Percentiles rank a stretch among this genome's conserved stretches.
These are phyloP conservation scores for Xiphydria camelus DNA, from an alignment of 2,888 invertebrate species.

Conservation along the genomic window DNA sequence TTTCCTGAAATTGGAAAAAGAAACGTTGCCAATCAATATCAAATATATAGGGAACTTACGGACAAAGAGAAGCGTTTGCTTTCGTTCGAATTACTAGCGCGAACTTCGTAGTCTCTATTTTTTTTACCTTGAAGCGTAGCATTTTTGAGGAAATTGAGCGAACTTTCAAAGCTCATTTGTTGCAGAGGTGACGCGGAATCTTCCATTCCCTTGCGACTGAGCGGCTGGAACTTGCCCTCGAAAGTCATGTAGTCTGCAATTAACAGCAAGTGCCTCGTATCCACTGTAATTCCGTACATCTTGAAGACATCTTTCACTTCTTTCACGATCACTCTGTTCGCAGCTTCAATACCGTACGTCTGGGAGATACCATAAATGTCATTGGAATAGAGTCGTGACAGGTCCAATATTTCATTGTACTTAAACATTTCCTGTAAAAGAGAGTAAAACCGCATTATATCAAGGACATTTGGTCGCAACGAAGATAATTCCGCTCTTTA, in stretches of 20 bases:
- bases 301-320: slow-evolving; percentile 97
- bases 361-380: slow-evolving; percentile 89
- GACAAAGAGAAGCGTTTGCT: too few relatives aligned
- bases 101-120: too few relatives aligned
- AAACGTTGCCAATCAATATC: not conserved
- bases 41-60: too few relatives aligned
- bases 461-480: not conserved
- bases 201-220: slow-evolving; percentile 90
- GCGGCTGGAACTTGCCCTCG: slow-evolving; percentile 84
- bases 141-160: slow-evolving; percentile 80
- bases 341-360: slow-evolving; percentile 97
- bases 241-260: slow-evolving; percentile 99
- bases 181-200: slow-evolving; percentile 91
- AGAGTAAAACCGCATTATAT: not conserved
- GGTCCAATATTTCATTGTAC: slow-evolving; percentile 74
- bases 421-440: slow-evolving; percentile 78
- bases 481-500: not conserved
- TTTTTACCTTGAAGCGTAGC: slow-evolving; percentile 70
- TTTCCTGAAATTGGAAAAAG: slow-evolving; percentile 63
- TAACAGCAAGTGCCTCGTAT: slow-evolving; percentile 88
- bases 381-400: slow-evolving; percentile 87
- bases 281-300: slow-evolving; percentile 95
- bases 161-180: slow-evolving; percentile 98
- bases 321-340: slow-evolving; percentile 84
- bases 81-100: too few relatives aligned